These are phyloP conservation scores for Drosophila parabipectinata DNA, from an alignment of 1,140 invertebrate genomes.

Conservation along the genomic window DNA sequence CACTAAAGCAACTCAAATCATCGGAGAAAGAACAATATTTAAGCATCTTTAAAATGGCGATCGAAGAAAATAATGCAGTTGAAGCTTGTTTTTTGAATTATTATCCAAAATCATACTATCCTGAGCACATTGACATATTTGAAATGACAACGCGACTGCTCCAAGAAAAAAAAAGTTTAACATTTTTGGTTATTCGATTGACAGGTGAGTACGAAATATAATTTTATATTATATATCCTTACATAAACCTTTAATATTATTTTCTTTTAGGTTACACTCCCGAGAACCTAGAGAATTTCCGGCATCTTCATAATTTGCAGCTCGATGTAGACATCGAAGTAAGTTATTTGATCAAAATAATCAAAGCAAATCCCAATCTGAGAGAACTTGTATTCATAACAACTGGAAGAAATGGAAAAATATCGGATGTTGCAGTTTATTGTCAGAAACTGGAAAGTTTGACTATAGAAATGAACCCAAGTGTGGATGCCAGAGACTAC, in stretches of 20 bases:
- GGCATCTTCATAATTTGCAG: not conserved
- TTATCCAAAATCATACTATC: not conserved
- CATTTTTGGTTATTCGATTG: not conserved
- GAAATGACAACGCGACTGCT: slow-evolving; percentile 8
- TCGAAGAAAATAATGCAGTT: not conserved
- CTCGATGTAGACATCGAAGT: not conserved
- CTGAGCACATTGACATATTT: slow-evolving; percentile 9
- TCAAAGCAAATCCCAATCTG: slow-evolving; percentile 8
- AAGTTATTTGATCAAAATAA: not conserved
- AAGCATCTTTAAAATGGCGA: not conserved
- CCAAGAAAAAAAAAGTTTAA: not conserved
- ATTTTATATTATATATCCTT: not conserved
- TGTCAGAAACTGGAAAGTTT: not conserved
- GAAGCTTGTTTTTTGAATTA: not conserved
- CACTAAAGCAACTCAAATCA: not conserved
- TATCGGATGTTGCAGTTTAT: slow-evolving; percentile 13
- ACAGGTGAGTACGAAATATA: not conserved
- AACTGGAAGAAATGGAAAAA: slow-evolving; percentile 9
- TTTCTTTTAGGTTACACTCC: slow-evolving; percentile 4
- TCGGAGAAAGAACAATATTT: not conserved
- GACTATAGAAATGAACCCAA: slow-evolving; percentile 8
- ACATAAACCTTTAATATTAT: no score
- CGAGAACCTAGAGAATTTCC: slow-evolving; percentile 3
- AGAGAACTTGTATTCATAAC: not conserved
- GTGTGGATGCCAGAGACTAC: slow-evolving; percentile 7